Evolutionary conservation across 2,888 invertebrate species (phyloP), one percentile per base, ranked within the genome.

Genomic region (Drepanosiphum platanoidis): DNA sequence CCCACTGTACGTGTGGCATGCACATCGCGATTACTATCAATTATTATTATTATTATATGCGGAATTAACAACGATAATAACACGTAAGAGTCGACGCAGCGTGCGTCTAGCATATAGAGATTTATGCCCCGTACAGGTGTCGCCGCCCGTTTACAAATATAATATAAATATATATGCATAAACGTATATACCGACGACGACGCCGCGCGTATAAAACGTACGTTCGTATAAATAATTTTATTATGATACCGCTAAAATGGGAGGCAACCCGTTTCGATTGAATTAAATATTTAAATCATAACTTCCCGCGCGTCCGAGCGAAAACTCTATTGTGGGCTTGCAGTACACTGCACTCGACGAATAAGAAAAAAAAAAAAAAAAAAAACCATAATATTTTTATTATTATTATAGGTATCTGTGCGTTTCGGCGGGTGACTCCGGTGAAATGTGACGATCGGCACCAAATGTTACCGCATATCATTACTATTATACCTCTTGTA

Each of bases 51-150:
- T 34, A 68, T 42, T 34, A 39, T 32, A 58, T 36, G 80, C 80
- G 52, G 27, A 80, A 80, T 80, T 80, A 80, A 70, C 68, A 52
- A 36, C 68, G 68, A 80, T 80, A 80, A 70, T 70, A 80, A 80
- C 80, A 52, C 79, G 66, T 68, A 79, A 34, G 46, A 68, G 68
- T 52, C 34, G 46, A 68, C 66, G n/a, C 66, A 68, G 46, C 79
- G 68, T 52, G 79, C 64, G 68, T 32, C n/a, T 46, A 27, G 42
- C 27, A 1, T n/a, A 11, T n/a, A 11, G 39, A 78, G 61, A 78
- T 78, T 42, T 64, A 78, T 78, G 11, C 30, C 18, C 18, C 8
- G 30, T 32, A 34, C 52, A n/a, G n/a, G 22, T 22, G 64, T 78
- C 64, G 64, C 64, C 30, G 64, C n/a, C 30, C 39, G 22, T 52